These are phyloP conservation scores for Euura saliciscinereae DNA, from an alignment of 1,140 invertebrate species.

Conservation along the genomic window DNA sequence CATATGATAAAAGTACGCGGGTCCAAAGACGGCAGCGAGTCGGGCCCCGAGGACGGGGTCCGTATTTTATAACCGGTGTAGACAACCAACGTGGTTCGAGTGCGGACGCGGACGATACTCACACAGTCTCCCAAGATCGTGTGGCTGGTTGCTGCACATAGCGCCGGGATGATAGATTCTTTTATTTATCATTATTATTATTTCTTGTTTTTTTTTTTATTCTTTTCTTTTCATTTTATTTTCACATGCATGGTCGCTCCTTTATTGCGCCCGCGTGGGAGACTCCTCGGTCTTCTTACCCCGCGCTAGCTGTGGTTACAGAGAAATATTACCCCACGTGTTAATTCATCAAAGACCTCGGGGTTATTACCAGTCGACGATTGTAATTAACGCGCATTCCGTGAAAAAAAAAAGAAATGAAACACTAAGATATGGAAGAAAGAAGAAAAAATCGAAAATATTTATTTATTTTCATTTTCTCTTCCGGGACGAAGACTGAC, in stretches of 20 bases:
- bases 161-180: background rate
- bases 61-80: constrained; percentile 43
- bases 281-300: background rate
- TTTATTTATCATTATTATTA: background rate
- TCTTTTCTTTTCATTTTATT: background rate
- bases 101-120: too few species aligned
- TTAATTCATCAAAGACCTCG: constrained; percentile 2
- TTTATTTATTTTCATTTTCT: background rate
- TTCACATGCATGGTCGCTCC: background rate
- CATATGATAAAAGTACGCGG: background rate
- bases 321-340: background rate
- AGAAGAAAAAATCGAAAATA: background rate
- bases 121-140: too few species aligned
- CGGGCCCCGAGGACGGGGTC: background rate
- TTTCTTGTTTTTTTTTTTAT: background rate
- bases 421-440: too few species aligned
- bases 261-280: constrained; percentile 6
- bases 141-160: too few species aligned
- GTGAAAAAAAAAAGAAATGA: background rate
- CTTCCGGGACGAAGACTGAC: background rate
- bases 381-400: constrained; percentile 3
- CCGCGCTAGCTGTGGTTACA: background rate
- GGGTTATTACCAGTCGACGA: background rate
- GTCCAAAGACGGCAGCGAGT: constrained; percentile 1
- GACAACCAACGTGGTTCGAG: constrained; percentile 33